Evolutionary conservation across 2,888 invertebrate genomes (phyloP), one percentile per base, ranked within the genome.

Genomic region (Spilarctia lutea): DNA sequence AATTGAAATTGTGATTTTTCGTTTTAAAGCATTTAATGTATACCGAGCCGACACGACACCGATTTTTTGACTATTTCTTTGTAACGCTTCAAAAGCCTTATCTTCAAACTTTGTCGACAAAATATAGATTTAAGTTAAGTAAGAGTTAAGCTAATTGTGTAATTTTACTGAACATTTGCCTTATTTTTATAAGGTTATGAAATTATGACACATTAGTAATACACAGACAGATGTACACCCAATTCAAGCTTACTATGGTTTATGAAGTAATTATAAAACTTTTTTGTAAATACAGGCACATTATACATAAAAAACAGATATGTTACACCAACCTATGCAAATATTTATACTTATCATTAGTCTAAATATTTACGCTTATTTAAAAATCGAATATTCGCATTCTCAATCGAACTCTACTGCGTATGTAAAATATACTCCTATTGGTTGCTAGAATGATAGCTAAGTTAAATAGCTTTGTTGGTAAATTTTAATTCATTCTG

Each of bases 1-100:
- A 81, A 80, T 84, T 86, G 83, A 86, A 85, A 85, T 81, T 81
- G 85, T 88, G 52, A 52, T 52, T 52, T 52, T 52, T 60, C 27
- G 88, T 89, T 88, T n/a, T 2, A 39, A 27, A 27, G 1, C 10
- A 33, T 68, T 48, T 33, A 68, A 1, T 30, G 48, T 30, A 68
- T 39, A 66, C 66, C 39, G 52, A 48, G 20, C 33, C 18, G 56
- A 30, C 13, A 35, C 66, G 56, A 56, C 1, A 13, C 20, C 68
- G 68, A 27, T 30, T 33, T 7, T 68, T 18, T 11, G 35, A 65
- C 65, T 7, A 33, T 20, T 16, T 18, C 2, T 18, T 33, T 2
- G 16, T 63, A 35, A 7, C 10, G 33, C 3, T 63, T 63, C 16
- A 16, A 10, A 3, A 27, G 30, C 8, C 10, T 10, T 56, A 7